phyloP scores from a whole-genome alignment of 2,113 vertebrate species.

The Sinocyclocheilus anophthalmus region DNA sequence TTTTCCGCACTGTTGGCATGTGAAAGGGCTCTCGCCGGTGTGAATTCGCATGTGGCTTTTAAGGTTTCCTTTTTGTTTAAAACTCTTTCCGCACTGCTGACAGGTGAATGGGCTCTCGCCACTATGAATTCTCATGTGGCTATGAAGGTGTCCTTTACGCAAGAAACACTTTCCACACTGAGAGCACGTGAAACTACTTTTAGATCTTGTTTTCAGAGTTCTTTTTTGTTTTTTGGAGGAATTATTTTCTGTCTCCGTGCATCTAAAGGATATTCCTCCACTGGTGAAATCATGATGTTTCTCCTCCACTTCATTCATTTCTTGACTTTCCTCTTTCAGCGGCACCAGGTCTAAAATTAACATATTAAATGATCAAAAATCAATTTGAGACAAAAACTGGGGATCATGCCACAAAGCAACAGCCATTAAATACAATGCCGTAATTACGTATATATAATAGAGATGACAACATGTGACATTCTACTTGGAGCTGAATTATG shows the following conservation, averaged over 20 bases:
- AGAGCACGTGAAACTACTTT: not conserved
- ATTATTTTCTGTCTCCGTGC: not conserved
- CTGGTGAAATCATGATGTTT: not conserved
- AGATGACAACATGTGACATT: too few species aligned
- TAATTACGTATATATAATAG: too few species aligned
- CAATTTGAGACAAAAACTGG: not conserved
- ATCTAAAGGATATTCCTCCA: not conserved
- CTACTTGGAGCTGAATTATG: too few species aligned
- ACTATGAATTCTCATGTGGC: slow-evolving; percentile 5
- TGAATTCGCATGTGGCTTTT: not conserved
- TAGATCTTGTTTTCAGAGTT: not conserved
- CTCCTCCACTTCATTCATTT: not conserved
- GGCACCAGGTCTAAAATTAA: not conserved
- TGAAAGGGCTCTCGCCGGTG: not conserved
- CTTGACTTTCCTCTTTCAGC: not conserved
- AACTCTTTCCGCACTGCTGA: not conserved
- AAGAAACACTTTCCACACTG: slow-evolving; percentile 13
- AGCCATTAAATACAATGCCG: too few species aligned
- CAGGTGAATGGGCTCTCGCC: not conserved
- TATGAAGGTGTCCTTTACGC: not conserved
- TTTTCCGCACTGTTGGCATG: not conserved
- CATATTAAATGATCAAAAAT: not conserved
- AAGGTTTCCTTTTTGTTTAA: slow-evolving; percentile 9
- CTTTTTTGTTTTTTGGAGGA: not conserved
- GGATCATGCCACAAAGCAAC: too few species aligned